Conservation (phyloP, 2,888 invertebrate species). For the Osmoderma eremita region DNA sequence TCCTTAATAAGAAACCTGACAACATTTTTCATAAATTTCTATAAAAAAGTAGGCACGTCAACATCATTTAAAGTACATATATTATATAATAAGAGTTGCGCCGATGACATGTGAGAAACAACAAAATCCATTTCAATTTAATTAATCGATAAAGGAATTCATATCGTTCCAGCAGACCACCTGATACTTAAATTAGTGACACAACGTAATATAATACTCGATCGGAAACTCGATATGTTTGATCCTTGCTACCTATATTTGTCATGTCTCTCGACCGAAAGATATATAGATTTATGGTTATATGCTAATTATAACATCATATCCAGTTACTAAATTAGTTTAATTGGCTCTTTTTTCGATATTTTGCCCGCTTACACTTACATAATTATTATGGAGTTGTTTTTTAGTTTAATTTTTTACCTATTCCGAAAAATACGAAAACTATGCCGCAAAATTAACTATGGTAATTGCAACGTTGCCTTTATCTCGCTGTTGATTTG, state of each 20-base stretch:
- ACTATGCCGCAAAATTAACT: neutral
- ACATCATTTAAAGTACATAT: too few relatives aligned
- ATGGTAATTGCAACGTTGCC: conserved; percentile 20
- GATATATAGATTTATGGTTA: conserved; percentile 21
- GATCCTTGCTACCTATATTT: conserved; percentile 37
- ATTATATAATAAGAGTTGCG: too few relatives aligned
- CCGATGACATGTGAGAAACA: too few relatives aligned
- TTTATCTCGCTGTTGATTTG: conserved; percentile 20
- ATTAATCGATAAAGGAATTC: conserved; percentile 29
- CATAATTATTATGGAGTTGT: conserved; percentile 15
- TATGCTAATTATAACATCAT: conserved; percentile 36
- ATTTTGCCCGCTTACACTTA: neutral
- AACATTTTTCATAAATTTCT: too few relatives aligned
- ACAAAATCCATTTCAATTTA: conserved; percentile 9
- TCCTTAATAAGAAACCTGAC: too few relatives aligned
- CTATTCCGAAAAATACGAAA: neutral
- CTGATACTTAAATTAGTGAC: conserved; percentile 38
- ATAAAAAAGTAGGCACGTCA: too few relatives aligned
- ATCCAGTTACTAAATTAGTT: conserved; percentile 33
- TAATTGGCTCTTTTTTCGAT: conserved; percentile 24
- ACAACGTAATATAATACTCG: conserved; percentile 28
- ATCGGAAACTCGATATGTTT: conserved; percentile 37
- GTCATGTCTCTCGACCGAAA: conserved; percentile 4
- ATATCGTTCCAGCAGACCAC: conserved; percentile 26
- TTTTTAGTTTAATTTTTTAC: neutral